Evolutionary conservation across 2,797 vertebrate genomes (phyloP), one percentile per base, ranked within the genome.

Genomic region (Cirrhinus molitorella): DNA sequence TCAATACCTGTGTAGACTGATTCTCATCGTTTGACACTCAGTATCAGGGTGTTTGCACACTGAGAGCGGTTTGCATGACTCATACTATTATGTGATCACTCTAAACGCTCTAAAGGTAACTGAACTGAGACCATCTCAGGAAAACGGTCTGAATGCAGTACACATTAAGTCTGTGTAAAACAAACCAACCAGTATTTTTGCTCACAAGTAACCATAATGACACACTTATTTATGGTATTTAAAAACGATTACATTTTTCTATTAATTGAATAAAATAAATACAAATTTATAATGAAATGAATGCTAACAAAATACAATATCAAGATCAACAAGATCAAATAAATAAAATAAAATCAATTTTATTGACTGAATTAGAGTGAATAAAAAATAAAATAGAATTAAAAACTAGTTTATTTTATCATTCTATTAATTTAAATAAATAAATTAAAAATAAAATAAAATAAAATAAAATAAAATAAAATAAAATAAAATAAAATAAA

Each of bases 21-120:
- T 63, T 78, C 37, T 68, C 77, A 79, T 6, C 7, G 40, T 12
- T 19, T 68, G 65, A 71, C 55, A 73, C 68, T 59, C 21, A 74
- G 51, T 5, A 13, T 51, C 47, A 65, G 67, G 79, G 34, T 45
- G 67, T n/a, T 80, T 71, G 59, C 53, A 76, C 53, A 23, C 53
- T 45, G n/a, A 70, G 67, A 70, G 40, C n/a, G 31, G 16, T 10
- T 63, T 8, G 28, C 28, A 5, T 10, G 61, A 31, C 19, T 34
- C 34, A 34, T 4, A 2, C 14, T 4, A 7, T 7, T n/a, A 1
- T 40, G 34, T 5, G 63, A 21, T n/a, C 16, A 8, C 65, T 13
- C 5, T 40, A 12, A 40, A 13, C 5, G 21, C 19, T 40, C 19
- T 17, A n/a, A 23, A n/a, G 37, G 13, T 5, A 47, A 23, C 40